Conservation (phyloP, 2,113 vertebrate genomes). For the Pao palembangensis region DNA sequence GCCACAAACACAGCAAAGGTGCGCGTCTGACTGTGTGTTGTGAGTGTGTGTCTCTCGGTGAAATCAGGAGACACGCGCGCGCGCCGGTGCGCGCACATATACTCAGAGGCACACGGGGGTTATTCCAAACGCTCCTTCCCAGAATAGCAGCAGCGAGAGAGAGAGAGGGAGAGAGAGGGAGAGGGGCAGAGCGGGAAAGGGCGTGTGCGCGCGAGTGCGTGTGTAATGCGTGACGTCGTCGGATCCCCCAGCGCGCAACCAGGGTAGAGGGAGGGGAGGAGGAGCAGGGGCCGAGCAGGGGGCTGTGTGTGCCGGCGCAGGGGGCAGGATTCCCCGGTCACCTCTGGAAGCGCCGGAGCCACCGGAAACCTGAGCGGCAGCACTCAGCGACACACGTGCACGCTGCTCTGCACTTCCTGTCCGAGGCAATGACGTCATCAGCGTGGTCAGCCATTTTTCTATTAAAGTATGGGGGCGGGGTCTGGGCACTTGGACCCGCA, state of each 20-base stretch:
- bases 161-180: no score
- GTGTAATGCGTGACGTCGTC: conserved; percentile 98
- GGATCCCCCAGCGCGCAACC: conserved; percentile 91
- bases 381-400: no score
- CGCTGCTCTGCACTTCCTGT: no score
- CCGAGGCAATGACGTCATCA: no score
- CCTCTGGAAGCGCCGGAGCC: conserved; percentile 57
- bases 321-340: conserved; percentile 67
- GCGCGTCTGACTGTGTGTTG: conserved; percentile 41
- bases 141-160: conserved; percentile 81
- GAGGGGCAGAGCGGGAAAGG: no score
- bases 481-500: no score
- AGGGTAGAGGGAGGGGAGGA: conserved; percentile 60
- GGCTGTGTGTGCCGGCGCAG: no score
- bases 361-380: no score
- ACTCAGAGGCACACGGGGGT: conserved; percentile 73
- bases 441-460: no score
- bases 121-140: conserved; percentile 94
- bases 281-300: conserved; percentile 62
- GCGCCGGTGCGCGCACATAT: conserved; percentile 43
- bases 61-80: conserved; percentile 61
- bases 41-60: conserved; percentile 53
- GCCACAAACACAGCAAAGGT: conserved; percentile 13
- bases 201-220: conserved; percentile 36
- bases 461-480: no score